phyloP scores from a whole-genome alignment of 2,797 vertebrate genomes.

The Phrynocephalus guinanensis region DNA sequence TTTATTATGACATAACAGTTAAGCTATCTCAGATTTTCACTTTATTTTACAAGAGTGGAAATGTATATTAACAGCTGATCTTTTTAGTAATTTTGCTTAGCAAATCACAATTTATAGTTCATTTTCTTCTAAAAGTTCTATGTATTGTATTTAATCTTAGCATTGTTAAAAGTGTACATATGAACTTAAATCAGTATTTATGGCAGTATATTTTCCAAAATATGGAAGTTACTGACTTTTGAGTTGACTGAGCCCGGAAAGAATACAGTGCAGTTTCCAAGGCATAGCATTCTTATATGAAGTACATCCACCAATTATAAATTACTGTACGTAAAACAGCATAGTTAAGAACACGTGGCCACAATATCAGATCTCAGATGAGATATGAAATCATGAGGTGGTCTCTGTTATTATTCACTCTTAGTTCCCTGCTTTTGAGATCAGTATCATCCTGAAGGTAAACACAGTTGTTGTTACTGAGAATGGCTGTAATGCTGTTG shows the following conservation, averaged over 20 bases:
- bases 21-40: slow-evolving; percentile 2
- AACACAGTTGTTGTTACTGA: neutral
- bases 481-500: no score
- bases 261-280: neutral
- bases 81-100: neutral
- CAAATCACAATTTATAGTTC: neutral
- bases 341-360: neutral
- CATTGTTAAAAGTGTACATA: neutral
- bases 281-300: neutral
- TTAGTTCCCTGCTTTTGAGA: neutral
- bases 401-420: neutral
- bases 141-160: neutral
- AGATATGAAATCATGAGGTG: neutral
- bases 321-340: neutral
- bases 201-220: neutral
- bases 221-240: neutral
- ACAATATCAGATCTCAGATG: neutral
- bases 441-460: neutral
- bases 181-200: neutral
- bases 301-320: neutral
- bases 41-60: neutral
- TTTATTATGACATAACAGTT: neutral
- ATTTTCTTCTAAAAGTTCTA: neutral
- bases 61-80: neutral
- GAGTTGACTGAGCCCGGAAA: no score